Percentiles rank a stretch among this genome's conserved stretches.
Conservation (phyloP, 2,888 invertebrate genomes). For the Lysandra bellargus region DNA sequence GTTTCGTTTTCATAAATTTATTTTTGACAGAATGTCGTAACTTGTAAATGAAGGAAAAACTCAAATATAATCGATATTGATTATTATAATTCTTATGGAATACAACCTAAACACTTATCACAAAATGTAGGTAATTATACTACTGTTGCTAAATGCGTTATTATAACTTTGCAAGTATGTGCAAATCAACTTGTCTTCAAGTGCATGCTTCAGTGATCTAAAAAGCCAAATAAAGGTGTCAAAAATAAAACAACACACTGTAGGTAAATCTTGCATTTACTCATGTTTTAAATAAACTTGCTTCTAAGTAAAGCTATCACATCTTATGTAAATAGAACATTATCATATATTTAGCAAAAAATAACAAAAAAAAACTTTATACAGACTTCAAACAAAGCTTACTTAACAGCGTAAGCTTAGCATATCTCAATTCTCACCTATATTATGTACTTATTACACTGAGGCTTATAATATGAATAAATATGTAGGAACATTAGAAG, state of each 20-base stretch:
- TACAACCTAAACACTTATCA: neutral
- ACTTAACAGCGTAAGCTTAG: constrained; percentile 66
- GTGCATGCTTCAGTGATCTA: constrained; percentile 57
- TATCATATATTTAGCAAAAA: constrained; percentile 66
- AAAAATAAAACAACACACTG: constrained; percentile 69
- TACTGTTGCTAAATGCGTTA: neutral
- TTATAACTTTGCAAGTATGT: neutral
- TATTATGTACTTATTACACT: constrained; percentile 46
- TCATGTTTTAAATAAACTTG: constrained; percentile 74
- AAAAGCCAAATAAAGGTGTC: constrained; percentile 60
- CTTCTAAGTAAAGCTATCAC: constrained; percentile 79
- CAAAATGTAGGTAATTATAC: neutral
- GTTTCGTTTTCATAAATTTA: neutral
- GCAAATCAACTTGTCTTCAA: constrained; percentile 34
- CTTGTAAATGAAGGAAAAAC: neutral
- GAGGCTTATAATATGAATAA: constrained; percentile 46
- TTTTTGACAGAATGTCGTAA: too few species aligned
- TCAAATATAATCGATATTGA: neutral
- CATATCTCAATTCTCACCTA: constrained; percentile 42
- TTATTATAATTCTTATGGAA: neutral
- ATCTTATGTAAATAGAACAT: constrained; percentile 61
- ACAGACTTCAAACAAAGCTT: constrained; percentile 67
- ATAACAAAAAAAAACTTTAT: constrained; percentile 66
- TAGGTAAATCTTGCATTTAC: constrained; percentile 68
- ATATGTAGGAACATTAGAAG: constrained; percentile 66